Base-by-base conservation (phyloP, 2,888 invertebrate species). In the Leptodirus hochenwartii region DNA sequence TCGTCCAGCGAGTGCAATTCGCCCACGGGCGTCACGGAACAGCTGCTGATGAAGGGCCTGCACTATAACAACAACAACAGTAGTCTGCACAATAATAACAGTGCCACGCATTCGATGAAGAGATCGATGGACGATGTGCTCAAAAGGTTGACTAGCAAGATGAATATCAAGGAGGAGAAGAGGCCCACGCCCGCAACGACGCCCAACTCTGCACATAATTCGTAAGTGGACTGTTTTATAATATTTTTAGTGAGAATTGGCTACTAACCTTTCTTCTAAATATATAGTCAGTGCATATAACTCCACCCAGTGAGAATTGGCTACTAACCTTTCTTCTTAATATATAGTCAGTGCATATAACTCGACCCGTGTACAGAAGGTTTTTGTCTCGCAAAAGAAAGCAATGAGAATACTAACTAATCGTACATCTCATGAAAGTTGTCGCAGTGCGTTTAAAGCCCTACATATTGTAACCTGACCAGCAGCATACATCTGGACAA, bases 41-140 rank as follows among this genome's bases (percentile, higher is more conserved):
- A 68, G 43, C 6, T 8, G n/a, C 15, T 31, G n/a, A n/a, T n/a
- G 13, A 58, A 53, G 44, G 56, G 56, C 34, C 60, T 67, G 48
- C 60, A 69, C 49, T 67, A 68, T 42, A 58, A 58, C 33, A 69
- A 70, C 46, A 66, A 67, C 43, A 74, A 70, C 49, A 68, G 63
- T 54, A 68, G 66, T 47, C 55, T 69, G 51, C 57, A 64, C 48
- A 69, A 69, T 47, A 69, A 69, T 43, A 69, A 69, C 47, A 51
- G 59, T 59, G 55, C 56, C 39, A 61, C 56, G 40, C 65, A 64
- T 33, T 67, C 69, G 35, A 23, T 67, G 43, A 79, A 79, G 58
- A 63, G 78, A 54, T 79, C 84, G 36, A 87, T 88, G 87, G 87
- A 88, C 61, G 84, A 87, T 61, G 87, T 88, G 25, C 63, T 85